Conservation (phyloP, 2,113 vertebrate genomes). For the Baryphthengus martii region DNA sequence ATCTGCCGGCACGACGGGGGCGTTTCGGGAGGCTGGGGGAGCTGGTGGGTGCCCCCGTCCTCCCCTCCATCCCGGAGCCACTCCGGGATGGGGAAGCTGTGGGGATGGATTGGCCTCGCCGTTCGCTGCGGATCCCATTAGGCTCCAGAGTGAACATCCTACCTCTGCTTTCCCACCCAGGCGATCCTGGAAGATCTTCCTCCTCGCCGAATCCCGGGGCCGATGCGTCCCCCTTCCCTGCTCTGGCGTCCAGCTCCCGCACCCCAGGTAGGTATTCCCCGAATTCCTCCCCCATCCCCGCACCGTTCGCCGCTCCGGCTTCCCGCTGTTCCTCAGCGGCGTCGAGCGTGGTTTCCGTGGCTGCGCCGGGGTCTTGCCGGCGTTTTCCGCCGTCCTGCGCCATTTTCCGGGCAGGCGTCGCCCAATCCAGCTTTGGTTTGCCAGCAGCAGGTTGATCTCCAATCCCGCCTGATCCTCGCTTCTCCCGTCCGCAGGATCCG, state of each 20-base stretch:
- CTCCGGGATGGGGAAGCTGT: background rate
- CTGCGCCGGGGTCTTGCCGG: rapidly evolving
- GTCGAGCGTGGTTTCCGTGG: background rate
- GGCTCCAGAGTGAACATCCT: background rate
- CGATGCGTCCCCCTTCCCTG: background rate
- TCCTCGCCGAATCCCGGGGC: background rate
- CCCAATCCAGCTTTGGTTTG: too few relatives aligned
- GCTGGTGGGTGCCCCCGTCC: background rate
- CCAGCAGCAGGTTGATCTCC: background rate
- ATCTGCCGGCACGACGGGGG: background rate
- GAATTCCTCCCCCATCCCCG: rapidly evolving
- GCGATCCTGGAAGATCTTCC: background rate
- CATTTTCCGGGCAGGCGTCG: rapidly evolving
- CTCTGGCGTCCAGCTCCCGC: rapidly evolving
- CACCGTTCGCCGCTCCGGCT: rapidly evolving
- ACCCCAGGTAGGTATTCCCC: background rate
- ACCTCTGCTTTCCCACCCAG: background rate
- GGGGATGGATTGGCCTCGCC: rapidly evolving
- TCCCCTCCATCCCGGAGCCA: rapidly evolving
- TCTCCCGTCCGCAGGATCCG: background rate
- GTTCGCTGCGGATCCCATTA: rapidly evolving
- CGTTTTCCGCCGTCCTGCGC: rapidly evolving
- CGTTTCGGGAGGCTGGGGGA: background rate
- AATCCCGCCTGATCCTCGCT: background rate
- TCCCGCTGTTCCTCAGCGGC: background rate